phyloP scores from a whole-genome alignment of 2,113 vertebrate genomes.

The Romanogobio albipinnatus region DNA sequence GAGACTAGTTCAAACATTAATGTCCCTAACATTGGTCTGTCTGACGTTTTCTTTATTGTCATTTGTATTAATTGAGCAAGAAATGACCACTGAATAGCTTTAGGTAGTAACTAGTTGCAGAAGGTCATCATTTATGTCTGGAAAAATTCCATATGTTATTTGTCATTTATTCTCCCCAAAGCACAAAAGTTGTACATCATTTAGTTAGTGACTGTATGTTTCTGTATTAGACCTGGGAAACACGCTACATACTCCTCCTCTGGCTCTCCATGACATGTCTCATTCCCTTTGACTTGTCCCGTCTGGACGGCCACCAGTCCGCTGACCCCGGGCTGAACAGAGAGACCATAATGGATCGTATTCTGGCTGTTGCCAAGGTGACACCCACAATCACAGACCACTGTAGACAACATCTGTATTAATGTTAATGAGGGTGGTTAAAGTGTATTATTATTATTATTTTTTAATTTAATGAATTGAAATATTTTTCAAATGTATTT shows the following conservation, averaged over 20 bases:
- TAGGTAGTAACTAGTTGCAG: background rate
- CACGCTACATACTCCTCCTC: constrained; percentile 91
- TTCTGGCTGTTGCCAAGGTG: constrained; percentile 88
- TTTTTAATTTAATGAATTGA: constrained; percentile 43
- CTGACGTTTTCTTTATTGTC: no score
- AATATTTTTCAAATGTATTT: background rate
- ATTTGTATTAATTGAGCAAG: background rate
- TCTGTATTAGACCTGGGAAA: constrained; percentile 88
- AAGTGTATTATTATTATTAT: background rate
- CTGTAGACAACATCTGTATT: background rate
- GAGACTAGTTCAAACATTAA: no score
- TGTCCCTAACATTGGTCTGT: no score
- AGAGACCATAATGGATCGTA: constrained; percentile 85
- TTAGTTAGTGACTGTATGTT: background rate
- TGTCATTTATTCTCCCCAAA: background rate
- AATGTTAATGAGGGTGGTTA: constrained; percentile 18
- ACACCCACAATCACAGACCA: constrained; percentile 18
- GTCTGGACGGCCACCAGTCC: constrained; percentile 83
- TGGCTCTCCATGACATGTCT: constrained; percentile 96
- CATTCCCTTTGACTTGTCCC: constrained; percentile 93
- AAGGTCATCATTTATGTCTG: background rate
- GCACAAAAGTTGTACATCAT: background rate
- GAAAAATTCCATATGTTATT: background rate
- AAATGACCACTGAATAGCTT: background rate
- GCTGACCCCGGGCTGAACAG: constrained; percentile 65